A percentile compares a stretch with the other conserved stretches of the same genome.
Evolutionary conservation across 2,797 vertebrate species (phyloP).

Genomic region (Luscinia luscinia): DNA sequence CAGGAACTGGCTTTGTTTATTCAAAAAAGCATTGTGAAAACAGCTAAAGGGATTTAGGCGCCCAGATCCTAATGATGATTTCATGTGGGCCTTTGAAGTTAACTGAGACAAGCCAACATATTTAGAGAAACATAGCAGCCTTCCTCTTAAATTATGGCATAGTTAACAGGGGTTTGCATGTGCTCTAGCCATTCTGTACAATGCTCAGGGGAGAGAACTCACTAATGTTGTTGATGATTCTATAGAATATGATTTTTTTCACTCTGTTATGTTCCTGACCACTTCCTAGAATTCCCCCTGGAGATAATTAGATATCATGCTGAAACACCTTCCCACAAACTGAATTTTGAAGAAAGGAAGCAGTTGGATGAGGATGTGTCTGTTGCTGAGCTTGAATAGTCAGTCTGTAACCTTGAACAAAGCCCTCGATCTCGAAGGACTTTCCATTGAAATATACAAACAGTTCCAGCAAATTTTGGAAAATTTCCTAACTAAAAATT

Average conservation of each 20-base stretch:
- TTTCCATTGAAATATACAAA: constrained; percentile 28
- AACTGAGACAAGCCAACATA: neutral
- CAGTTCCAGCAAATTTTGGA: constrained; percentile 27
- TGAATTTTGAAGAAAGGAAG: constrained; percentile 55
- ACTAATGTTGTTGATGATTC: neutral
- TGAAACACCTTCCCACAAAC: constrained; percentile 43
- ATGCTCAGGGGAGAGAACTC: neutral
- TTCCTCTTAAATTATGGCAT: neutral
- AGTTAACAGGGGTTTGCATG: neutral
- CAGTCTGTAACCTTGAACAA: constrained; percentile 55
- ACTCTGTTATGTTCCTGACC: constrained; percentile 31
- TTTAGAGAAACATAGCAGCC: neutral
- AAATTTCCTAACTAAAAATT: neutral
- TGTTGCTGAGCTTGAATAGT: constrained; percentile 44
- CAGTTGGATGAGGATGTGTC: constrained; percentile 40
- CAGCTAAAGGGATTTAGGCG: neutral
- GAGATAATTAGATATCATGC: constrained; percentile 53
- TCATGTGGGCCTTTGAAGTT: neutral
- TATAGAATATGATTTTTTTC: constrained; percentile 5
- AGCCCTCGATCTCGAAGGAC: neutral
- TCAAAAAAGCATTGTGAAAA: neutral
- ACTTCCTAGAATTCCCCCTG: constrained; percentile 28
- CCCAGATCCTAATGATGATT: neutral
- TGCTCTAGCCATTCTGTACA: neutral
- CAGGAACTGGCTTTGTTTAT: neutral